Evolutionary conservation across 2,888 invertebrate species (phyloP), one percentile per base, ranked within the genome.

Genomic region (Acleris literana): DNA sequence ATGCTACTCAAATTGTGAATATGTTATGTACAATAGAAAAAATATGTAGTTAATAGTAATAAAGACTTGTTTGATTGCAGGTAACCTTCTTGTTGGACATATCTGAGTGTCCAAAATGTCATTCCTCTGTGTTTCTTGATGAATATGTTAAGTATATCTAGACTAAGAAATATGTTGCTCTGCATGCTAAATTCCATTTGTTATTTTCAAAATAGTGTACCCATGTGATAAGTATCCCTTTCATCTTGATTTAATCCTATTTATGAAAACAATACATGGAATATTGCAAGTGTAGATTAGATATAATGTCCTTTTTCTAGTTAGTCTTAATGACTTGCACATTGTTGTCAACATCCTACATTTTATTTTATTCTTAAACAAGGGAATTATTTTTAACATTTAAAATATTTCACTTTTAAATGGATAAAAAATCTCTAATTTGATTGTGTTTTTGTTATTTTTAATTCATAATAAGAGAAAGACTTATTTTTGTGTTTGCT

Each of bases 71-170:
- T 74, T 72, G 44, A 44, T 86, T 85, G 29, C 85, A 93, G 93
- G 88, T 92, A 6, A 87, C 89, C 43, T 93, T 93, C 71, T 75
- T 93, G 22, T 74, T 90, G 70, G 93, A 93, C 64, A 88, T 93
- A 64, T 71, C 88, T 0, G 89, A 91, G 64, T 93, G 93, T 69
- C 93, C 93, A 4, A 83, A 87, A 9, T 93, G 93, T 76, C 88
- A 84, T 64, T 89, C 89, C 13, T 70, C 87, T 22, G 78, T 80
- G 18, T 90, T 85, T 71, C 72, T 92, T 68, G 92, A 92, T 74
- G 92, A 92, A 76, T 85, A 87, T 69, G 69, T 67, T 62, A 78
- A 74, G 20, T 66, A 29, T 59, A 25, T 56, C 44, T 46, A 46
- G 17, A 7, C 2, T 17, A 46, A 46, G 39, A 13, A 39, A 39